Evolutionary conservation across 2,888 invertebrate genomes (phyloP), one percentile per base, ranked within the genome.

Genomic region (Priocnemis perturbator): DNA sequence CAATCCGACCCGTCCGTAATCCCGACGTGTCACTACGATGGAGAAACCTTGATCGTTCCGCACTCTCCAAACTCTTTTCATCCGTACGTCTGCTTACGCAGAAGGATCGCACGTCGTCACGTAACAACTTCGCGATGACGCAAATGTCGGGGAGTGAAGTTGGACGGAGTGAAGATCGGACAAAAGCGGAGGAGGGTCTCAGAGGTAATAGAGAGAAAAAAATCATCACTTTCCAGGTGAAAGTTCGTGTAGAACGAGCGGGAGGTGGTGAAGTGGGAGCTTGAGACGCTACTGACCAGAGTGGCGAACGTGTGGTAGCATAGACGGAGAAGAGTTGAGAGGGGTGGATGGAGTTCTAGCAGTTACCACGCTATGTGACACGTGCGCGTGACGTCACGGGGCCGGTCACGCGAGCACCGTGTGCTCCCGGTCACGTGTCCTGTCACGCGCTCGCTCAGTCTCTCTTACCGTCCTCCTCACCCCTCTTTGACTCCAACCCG

Each of bases 311-410:
- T 53, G 59, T 56, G 15, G 20, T n/a, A 23, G 47, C 45, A 77
- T 37, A 9, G 73, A 64, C n/a, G 52, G 71, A 78, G 75, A 75
- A 68, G 74, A 60, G 67, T 64, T 60, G 77, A 64, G 53, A 52
- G 61, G 66, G 65, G 69, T 59, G 65, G 73, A 64, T 66, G 70
- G 73, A 70, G 72, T 71, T 64, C 60, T 65, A 72, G 76, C 74
- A 65, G 70, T 81, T 75, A 81, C 88, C 89, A 87, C 87, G 87
- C 89, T 85, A 82, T 81, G 84, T 81, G 87, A 89, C 89, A 88
- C 89, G 89, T 88, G 89, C 88, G 86, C 81, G 79, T 89, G 89
- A 89, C 89, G 89, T 89, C 89, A 88, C 82, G 80, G 79, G 82
- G 81, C 82, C 83, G 84, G 88, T 89, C 89, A 89, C 88, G 88